These are phyloP conservation scores for Diuraphis noxia DNA, from an alignment of 1,140 invertebrate genomes.

Conservation along the genomic window DNA sequence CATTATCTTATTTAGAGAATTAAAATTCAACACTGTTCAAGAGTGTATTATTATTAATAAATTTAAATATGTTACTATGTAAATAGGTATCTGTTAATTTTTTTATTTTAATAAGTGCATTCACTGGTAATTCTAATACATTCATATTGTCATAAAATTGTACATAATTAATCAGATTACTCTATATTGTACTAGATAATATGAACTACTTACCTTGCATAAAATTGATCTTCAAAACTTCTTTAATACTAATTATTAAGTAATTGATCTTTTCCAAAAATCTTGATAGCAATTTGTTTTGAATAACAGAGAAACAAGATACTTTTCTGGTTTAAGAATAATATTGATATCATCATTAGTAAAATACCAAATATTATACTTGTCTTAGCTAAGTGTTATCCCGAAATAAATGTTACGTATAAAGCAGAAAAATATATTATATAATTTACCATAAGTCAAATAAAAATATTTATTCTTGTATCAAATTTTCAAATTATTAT, in stretches of 20 bases:
- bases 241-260: not conserved
- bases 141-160: not conserved
- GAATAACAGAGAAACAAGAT: not conserved
- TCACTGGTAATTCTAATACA: not conserved
- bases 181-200: not conserved
- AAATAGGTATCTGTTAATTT: not conserved
- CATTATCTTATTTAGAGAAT: not conserved
- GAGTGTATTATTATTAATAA: not conserved
- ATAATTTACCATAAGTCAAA: not conserved
- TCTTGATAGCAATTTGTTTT: not conserved
- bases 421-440: no score
- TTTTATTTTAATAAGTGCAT: not conserved
- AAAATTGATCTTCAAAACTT: conserved; percentile 5
- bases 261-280: not conserved
- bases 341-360: not conserved
- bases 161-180: not conserved
- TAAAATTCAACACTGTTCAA: not conserved
- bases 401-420: not conserved
- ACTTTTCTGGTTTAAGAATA: not conserved
- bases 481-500: not conserved
- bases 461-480: not conserved
- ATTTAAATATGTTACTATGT: not conserved
- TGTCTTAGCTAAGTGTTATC: not conserved
- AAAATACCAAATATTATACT: not conserved
- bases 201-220: conserved; percentile 39